Conservation (phyloP, 2,113 vertebrate species). For the Tetraodon nigroviridis region DNA sequence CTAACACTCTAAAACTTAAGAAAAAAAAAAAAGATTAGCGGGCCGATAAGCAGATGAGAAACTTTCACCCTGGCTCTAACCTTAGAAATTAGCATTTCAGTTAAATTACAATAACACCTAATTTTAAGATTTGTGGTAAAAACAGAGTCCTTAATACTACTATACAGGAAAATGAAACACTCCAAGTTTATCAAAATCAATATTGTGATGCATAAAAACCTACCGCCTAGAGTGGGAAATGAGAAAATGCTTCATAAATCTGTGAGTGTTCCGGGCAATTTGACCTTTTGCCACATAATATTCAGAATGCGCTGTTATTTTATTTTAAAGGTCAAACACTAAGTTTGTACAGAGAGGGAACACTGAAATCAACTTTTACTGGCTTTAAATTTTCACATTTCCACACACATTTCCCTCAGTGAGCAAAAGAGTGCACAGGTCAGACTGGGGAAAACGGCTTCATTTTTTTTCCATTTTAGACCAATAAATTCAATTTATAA, state of each 20-base stretch:
- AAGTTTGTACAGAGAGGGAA: not conserved
- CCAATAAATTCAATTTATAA: too few species aligned
- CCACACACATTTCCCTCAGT: not conserved
- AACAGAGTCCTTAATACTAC: not conserved
- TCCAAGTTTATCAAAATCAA: slow-evolving; percentile 12
- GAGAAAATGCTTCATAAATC: not conserved
- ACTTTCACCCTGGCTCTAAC: too few species aligned
- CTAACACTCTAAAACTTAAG: too few species aligned
- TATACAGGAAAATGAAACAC: too few species aligned
- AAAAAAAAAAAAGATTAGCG: too few species aligned
- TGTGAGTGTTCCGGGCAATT: slow-evolving; percentile 3
- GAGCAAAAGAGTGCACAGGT: not conserved
- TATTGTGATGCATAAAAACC: not conserved
- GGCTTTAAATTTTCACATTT: not conserved
- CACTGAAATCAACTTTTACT: not conserved
- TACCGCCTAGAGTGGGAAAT: not conserved
- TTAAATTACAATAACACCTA: too few species aligned
- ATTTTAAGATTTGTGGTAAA: too few species aligned
- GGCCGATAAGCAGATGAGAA: too few species aligned
- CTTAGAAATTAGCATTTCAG: too few species aligned
- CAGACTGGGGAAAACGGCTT: not conserved
- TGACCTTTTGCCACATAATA: not conserved
- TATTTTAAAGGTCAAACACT: slow-evolving; percentile 7
- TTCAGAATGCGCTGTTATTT: slow-evolving; percentile 22
- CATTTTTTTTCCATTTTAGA: too few species aligned